Conservation (phyloP, 1,140 invertebrate genomes). For the Melipona quadrifasciata region DNA sequence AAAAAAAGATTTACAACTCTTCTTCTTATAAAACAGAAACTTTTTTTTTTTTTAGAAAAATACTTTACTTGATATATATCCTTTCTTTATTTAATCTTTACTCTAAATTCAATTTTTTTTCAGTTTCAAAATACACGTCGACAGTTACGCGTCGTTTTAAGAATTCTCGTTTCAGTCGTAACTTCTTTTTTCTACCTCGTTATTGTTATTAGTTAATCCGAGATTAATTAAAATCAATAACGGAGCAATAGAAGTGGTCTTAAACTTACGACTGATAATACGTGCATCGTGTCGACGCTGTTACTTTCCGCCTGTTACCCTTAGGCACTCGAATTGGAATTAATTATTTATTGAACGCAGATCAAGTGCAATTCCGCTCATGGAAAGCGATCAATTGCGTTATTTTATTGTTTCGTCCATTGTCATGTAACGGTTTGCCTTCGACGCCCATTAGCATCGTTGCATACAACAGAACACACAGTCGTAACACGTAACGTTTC, state of each 20-base stretch:
- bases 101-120: no score
- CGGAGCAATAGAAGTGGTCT: not conserved
- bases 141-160: fast-evolving
- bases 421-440: conserved; percentile 41
- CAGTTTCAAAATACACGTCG: fast-evolving
- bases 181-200: no score
- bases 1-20: not conserved
- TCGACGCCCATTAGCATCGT: conserved; percentile 33
- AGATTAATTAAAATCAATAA: not conserved
- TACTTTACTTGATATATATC: not conserved
- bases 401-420: conserved; percentile 42
- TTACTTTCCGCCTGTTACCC: conserved; percentile 7
- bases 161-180: not conserved
- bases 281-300: not conserved
- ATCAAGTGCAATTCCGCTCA: conserved; percentile 45
- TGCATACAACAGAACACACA: not conserved
- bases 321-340: conserved; percentile 37
- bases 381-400: conserved; percentile 48
- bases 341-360: conserved; percentile 49
- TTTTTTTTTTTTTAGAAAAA: no score
- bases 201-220: not conserved
- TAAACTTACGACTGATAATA: not conserved
- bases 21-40: no score
- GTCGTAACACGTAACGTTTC: not conserved
- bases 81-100: no score